Percentiles rank a stretch among this genome's conserved stretches.
phyloP scores from a whole-genome alignment of 2,888 invertebrate genomes.

The Eudasyphora cyanicolor region DNA sequence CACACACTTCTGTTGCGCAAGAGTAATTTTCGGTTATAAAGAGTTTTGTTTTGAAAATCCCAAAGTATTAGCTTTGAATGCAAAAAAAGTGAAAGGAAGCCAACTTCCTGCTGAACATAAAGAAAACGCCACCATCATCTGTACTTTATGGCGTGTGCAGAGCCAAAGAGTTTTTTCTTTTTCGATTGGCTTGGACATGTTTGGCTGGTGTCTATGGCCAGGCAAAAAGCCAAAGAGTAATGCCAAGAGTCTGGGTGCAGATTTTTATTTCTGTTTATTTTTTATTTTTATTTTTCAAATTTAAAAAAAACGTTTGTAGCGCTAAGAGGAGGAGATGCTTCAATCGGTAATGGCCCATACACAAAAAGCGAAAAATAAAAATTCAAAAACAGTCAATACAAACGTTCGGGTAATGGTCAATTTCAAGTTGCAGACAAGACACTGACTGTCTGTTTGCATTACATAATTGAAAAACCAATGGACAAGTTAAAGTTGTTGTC shows the following conservation, averaged over 20 bases:
- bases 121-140: conserved; percentile 36
- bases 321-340: background rate
- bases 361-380: no score
- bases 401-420: conserved; percentile 40
- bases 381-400: background rate
- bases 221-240: conserved; percentile 20
- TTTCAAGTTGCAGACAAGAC: conserved; percentile 38
- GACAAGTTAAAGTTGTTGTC: background rate
- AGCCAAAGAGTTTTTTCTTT: background rate
- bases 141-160: conserved; percentile 6
- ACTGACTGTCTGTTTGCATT: conserved; percentile 31
- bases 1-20: conserved; percentile 45
- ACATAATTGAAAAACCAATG: conserved; percentile 46
- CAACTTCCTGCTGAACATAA: conserved; percentile 71
- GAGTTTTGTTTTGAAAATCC: conserved; percentile 25
- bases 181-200: background rate
- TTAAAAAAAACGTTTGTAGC: background rate
- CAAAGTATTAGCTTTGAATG: background rate
- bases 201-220: background rate
- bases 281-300: background rate
- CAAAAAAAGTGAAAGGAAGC: conserved; percentile 76
- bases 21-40: conserved; percentile 46
- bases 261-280: background rate
- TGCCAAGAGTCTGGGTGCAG: conserved; percentile 1
- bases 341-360: conserved; percentile 1